These are phyloP conservation scores for Spialia ferax DNA, from an alignment of 2,888 invertebrate genomes.

Conservation along the genomic window DNA sequence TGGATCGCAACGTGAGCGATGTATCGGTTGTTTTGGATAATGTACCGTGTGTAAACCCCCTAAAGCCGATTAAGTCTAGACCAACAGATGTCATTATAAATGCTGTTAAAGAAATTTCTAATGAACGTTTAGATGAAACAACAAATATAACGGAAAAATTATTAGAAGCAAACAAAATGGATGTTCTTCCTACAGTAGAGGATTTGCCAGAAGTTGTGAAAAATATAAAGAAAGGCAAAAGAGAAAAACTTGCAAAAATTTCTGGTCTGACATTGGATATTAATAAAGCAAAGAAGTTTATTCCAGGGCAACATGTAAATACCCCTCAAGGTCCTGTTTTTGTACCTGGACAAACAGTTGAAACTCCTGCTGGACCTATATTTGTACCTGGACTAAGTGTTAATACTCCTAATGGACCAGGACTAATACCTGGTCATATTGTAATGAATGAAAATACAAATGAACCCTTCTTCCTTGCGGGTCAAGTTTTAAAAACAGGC, in stretches of 20 bases:
- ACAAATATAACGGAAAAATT: conserved; percentile 88
- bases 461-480: conserved; percentile 89
- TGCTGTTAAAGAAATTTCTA: conserved; percentile 83
- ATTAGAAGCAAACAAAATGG: conserved; percentile 79
- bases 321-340: conserved; percentile 90
- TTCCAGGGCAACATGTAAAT: conserved; percentile 90
- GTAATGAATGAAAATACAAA: conserved; percentile 86
- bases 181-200: conserved; percentile 87
- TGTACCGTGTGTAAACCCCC: conserved; percentile 88
- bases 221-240: conserved; percentile 86
- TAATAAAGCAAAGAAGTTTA: conserved; percentile 89
- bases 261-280: conserved; percentile 89
- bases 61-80: conserved; percentile 84
- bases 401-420: conserved; percentile 89
- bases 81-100: conserved; percentile 76
- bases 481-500: conserved; percentile 88
- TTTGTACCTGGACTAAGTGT: conserved; percentile 92
- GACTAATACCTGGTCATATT: conserved; percentile 91
- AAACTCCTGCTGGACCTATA: conserved; percentile 88
- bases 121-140: conserved; percentile 87
- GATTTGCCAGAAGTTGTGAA: conserved; percentile 89
- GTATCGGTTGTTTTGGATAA: conserved; percentile 86
- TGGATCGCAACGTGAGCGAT: conserved; percentile 82
- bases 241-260: conserved; percentile 87
- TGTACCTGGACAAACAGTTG: conserved; percentile 91